Evolutionary conservation across 1,140 invertebrate genomes (phyloP), one percentile per base, ranked within the genome.

Genomic region (Oryctes rhinoceros): DNA sequence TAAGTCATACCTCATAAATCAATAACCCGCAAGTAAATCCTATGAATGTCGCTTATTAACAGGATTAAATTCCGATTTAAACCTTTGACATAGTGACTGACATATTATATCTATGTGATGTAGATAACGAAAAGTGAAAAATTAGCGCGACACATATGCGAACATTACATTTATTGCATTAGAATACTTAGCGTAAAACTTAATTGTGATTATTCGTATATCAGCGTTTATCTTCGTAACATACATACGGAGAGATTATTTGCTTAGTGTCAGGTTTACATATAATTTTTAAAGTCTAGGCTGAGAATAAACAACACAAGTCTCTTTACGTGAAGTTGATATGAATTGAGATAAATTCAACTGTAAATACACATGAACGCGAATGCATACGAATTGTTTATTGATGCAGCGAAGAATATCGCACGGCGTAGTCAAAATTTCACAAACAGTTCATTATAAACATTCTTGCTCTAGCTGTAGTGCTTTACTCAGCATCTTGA

Each of bases 121-220:
- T 13, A 53, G 65, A 67, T 67, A 67, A 67, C 30, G 30, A 62
- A 62, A 13, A 30, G 65, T 24, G 1, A 67, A 67, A 67, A 18
- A 67, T 67, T 24, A 67, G 18, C 30, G 5, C 18, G 6, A 24
- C 24, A 67, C 65, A 67, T 67, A 30, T 4, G 20, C 4, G 4
- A 3, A 53, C 49, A 53, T 53, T 53, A 67, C 65, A 13, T 24
- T 24, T 67, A 67, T 67, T 67, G 65, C 65, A 35, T 67, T 67
- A 67, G 65, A 20, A 18, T 24, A 67, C 24, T 67, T 67, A 67
- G 18, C 65, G 30, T 18, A 67, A 35, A 67, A 67, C 30, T 67
- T 67, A 67, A 67, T 67, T 67, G 65, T 67, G 65, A 67, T 67
- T 67, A 67, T 67, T 67, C 65, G 30, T 13, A 67, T 30, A 67